These are phyloP conservation scores for Xyrauchen texanus DNA, from an alignment of 2,113 vertebrate genomes.

Conservation along the genomic window DNA sequence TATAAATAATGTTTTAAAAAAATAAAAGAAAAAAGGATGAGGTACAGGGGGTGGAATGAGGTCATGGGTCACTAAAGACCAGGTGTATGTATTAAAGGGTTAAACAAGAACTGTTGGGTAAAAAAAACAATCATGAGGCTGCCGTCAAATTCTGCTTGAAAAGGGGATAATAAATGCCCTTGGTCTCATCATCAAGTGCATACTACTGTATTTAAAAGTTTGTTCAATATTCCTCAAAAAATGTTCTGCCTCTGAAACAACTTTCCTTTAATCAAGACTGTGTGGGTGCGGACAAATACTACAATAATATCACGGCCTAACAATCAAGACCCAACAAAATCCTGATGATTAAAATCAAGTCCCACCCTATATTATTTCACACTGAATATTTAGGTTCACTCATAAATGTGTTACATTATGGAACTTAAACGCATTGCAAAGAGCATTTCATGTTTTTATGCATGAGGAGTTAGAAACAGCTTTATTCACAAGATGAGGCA, in stretches of 20 bases:
- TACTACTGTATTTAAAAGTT: not conserved
- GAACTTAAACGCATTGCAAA: not conserved
- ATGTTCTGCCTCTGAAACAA: not conserved
- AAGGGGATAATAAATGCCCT: not conserved
- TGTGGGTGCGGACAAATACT: not conserved
- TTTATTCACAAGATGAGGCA: not conserved
- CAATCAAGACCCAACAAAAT: not conserved
- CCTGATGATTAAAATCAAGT: not conserved
- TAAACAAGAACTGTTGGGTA: too few species aligned
- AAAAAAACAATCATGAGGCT: too few species aligned
- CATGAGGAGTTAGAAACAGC: too few species aligned
- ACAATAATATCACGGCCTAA: constrained; percentile 3
- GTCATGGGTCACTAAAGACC: too few species aligned
- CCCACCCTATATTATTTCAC: not conserved
- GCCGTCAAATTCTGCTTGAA: too few species aligned
- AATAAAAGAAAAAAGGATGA: too few species aligned
- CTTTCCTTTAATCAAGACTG: not conserved
- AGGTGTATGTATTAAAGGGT: too few species aligned
- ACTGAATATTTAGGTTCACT: not conserved
- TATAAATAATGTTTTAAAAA: too few species aligned
- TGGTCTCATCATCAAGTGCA: not conserved
- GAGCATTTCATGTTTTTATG: too few species aligned
- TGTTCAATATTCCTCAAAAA: not conserved
- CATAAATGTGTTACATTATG: not conserved
- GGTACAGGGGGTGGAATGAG: too few species aligned